Evolutionary conservation across 2,113 vertebrate genomes (phyloP).

Genomic region (Sceloporus undulatus): DNA sequence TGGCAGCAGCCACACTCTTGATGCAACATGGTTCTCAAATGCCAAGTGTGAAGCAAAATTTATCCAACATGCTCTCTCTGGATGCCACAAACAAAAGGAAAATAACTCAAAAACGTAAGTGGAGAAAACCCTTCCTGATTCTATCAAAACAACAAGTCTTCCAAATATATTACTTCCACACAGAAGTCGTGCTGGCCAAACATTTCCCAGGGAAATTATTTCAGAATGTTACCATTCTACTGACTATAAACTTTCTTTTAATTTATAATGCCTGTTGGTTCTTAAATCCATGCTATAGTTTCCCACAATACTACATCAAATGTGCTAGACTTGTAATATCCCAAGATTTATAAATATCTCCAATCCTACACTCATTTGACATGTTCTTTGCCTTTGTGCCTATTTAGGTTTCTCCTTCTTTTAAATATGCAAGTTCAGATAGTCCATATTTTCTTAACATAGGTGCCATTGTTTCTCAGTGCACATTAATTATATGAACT

Average conservation of each 20-base stretch:
- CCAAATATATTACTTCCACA: background rate
- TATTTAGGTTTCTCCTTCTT: background rate
- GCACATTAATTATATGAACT: background rate
- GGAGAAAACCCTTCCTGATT: background rate
- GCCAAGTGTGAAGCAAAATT: background rate
- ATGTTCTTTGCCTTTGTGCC: background rate
- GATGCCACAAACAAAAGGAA: background rate
- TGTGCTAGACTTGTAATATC: background rate
- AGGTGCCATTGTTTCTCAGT: background rate
- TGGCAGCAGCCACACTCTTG: background rate
- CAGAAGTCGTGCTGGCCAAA: background rate
- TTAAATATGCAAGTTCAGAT: background rate
- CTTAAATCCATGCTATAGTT: background rate
- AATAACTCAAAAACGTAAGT: background rate
- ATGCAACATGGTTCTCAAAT: background rate
- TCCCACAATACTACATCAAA: background rate
- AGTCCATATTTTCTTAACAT: background rate
- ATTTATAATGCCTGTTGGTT: background rate
- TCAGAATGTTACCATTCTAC: background rate
- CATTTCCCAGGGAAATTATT: background rate
- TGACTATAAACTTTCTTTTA: background rate
- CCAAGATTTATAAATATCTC: background rate
- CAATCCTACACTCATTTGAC: background rate
- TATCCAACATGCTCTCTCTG: background rate
- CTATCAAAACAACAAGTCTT: background rate